These are phyloP conservation scores for Paracanthobrama guichenoti DNA, from an alignment of 2,113 vertebrate species.

Conservation along the genomic window DNA sequence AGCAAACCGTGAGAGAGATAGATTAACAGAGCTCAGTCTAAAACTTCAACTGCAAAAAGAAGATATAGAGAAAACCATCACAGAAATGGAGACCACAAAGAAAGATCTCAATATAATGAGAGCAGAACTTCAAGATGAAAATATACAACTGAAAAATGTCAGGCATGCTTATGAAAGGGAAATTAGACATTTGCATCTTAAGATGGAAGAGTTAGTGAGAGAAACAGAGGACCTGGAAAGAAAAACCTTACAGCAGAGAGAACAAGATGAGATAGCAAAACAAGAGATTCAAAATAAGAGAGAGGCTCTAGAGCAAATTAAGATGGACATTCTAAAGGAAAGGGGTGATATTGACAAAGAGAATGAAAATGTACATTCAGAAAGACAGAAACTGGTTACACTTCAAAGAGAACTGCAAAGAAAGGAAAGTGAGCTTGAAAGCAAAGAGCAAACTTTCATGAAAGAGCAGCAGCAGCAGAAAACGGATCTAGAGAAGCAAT, in stretches of 20 bases:
- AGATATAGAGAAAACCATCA: not conserved
- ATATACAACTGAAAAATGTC: not conserved
- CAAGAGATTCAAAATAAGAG: slow-evolving; percentile 11
- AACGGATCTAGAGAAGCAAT: not conserved
- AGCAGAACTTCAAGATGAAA: not conserved
- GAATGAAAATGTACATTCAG: not conserved
- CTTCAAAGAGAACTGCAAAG: slow-evolving; percentile 37
- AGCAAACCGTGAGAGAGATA: not conserved
- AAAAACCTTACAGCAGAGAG: not conserved
- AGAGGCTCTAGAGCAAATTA: slow-evolving; percentile 17
- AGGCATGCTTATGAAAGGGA: not conserved
- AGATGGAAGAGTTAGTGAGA: not conserved
- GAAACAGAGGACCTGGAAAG: slow-evolving; percentile 21
- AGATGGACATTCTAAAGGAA: slow-evolving; percentile 53
- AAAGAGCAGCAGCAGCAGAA: slow-evolving; percentile 38
- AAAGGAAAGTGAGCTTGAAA: slow-evolving; percentile 49
- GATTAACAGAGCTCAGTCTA: slow-evolving; percentile 8
- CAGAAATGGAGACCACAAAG: slow-evolving; percentile 1
- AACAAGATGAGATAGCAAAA: not conserved
- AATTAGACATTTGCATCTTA: not conserved
- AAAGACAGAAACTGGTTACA: slow-evolving; percentile 10
- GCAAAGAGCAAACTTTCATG: slow-evolving; percentile 2
- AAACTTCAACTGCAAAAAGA: slow-evolving; percentile 12
- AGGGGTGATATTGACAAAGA: not conserved
- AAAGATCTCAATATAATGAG: not conserved